Percentiles rank a stretch among this genome's conserved stretches.
These are phyloP conservation scores for Aptenodytes patagonicus DNA, from an alignment of 2,113 vertebrate genomes.

Conservation along the genomic window DNA sequence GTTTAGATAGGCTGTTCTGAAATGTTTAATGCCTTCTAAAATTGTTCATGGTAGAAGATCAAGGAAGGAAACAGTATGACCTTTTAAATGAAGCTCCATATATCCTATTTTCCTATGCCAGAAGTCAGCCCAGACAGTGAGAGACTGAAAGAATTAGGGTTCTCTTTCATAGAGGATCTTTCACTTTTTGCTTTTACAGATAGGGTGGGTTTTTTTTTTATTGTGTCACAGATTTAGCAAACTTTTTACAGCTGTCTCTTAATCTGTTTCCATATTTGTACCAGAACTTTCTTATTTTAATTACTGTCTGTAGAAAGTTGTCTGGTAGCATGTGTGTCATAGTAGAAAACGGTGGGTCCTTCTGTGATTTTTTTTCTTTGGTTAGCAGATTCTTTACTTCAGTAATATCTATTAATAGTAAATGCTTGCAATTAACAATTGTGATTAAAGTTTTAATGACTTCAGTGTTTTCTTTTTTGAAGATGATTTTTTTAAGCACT, in stretches of 20 bases:
- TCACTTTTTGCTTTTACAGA: not conserved
- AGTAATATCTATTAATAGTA: not conserved
- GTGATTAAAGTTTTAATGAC: not conserved
- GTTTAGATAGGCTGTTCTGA: conserved; percentile 15
- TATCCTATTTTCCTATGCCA: conserved; percentile 12
- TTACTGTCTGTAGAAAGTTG: not conserved
- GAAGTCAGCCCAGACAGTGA: not conserved
- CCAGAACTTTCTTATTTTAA: not conserved
- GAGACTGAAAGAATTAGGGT: not conserved
- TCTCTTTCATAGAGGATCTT: not conserved
- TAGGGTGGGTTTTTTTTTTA: not conserved
- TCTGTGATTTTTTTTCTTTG: not conserved
- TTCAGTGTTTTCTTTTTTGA: not conserved
- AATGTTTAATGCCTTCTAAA: conserved; percentile 36
- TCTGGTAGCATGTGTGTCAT: not conserved
- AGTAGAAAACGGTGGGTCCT: not conserved
- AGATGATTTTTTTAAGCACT: not conserved
- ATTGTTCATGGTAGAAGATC: conserved; percentile 15
- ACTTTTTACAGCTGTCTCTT: not conserved
- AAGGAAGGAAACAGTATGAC: conserved; percentile 53
- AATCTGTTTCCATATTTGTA: not conserved
- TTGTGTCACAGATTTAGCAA: not conserved
- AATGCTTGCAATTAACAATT: not conserved
- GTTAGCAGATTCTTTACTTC: not conserved
- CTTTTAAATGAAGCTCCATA: conserved; percentile 12